Base-by-base conservation (phyloP, 2,113 vertebrate genomes). In the Siniperca chuatsi region DNA sequence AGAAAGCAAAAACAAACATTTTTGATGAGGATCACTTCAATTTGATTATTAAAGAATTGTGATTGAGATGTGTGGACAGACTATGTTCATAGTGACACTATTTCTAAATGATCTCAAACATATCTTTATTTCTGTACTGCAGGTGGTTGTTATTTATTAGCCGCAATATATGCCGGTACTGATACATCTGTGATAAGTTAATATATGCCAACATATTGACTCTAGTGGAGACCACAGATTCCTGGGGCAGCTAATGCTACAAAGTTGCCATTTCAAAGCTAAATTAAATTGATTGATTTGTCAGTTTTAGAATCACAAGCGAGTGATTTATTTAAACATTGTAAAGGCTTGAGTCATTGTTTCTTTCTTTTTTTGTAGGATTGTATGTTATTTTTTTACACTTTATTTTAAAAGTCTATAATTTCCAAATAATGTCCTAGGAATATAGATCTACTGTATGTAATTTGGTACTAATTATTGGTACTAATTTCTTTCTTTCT, bases 381-480 rank as follows among this genome's bases (percentile, higher is more conserved):
- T 40, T n/a, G 8, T 8, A 13, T 79, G 68, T 69, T 37, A 1
- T 48, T 66, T 55, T 46, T 71, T 8, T 33, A 62, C 6, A 23
- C n/a, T 52, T 46, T 44, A 33, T 77, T 73, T 54, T 35, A 65
- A 11, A 61, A 25, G 73, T 77, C 69, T 74, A 16, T 78, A 9
- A 21, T 71, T 81, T 33, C 15, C 37, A 8, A 29, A 33, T 23
- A 0, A 33, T 29, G 85, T 83, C 21, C 9, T 2, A 0, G 5
- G 8, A 55, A 23, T 65, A 35, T 35, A 9, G 0, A 81, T 58
- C 20, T 54, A 84, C 10, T 65, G 13, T 13, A n/a, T 81, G 52
- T 77, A 1, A 55, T 82, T 81, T 79, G 55, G 66, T 40, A 50
- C 69, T 13, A 29, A 81, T 74, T 23, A 16, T 81, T 79, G 55